These are phyloP conservation scores for Patiria pectinifera DNA, from an alignment of 53 echinoderm and acorn worm species.

Conservation along the genomic window DNA sequence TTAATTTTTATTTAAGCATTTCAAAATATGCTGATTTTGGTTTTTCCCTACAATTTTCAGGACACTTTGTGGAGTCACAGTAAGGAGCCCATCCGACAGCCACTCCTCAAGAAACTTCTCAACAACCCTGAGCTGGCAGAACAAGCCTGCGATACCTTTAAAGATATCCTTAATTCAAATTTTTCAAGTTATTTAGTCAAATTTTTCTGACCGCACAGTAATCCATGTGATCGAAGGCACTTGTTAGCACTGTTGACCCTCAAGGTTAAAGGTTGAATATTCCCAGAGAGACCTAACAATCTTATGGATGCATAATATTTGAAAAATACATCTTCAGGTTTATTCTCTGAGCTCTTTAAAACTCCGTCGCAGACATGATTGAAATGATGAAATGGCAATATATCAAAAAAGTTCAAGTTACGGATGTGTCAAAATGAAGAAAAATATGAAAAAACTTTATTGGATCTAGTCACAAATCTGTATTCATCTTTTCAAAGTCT, in stretches of 20 bases:
- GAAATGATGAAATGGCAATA: too few species aligned
- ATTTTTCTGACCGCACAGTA: not conserved
- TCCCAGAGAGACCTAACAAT: too few species aligned
- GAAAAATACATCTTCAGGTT: too few species aligned
- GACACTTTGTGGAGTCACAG: constrained; percentile 88
- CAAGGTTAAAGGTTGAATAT: too few species aligned
- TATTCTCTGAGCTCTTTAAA: too few species aligned
- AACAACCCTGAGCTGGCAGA: constrained; percentile 87
- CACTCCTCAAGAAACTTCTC: constrained; percentile 92
- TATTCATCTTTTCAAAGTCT: not conserved
- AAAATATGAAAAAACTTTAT: too few species aligned
- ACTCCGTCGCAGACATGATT: too few species aligned
- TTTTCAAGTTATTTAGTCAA: not conserved
- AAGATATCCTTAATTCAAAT: constrained; percentile 89
- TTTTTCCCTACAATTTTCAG: not conserved
- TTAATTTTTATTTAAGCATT: not conserved
- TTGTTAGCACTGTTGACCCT: too few species aligned
- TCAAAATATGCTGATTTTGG: not conserved
- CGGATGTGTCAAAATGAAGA: too few species aligned
- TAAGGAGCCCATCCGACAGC: constrained; percentile 90
- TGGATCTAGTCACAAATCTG: not conserved
- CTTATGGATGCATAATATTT: not conserved
- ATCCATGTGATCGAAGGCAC: too few species aligned
- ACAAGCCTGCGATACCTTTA: constrained; percentile 86
- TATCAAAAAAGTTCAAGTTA: too few species aligned